A percentile compares a stretch with the other conserved stretches of the same genome.
Evolutionary conservation across 2,113 vertebrate species (phyloP).

Genomic region (Marmota monax): DNA sequence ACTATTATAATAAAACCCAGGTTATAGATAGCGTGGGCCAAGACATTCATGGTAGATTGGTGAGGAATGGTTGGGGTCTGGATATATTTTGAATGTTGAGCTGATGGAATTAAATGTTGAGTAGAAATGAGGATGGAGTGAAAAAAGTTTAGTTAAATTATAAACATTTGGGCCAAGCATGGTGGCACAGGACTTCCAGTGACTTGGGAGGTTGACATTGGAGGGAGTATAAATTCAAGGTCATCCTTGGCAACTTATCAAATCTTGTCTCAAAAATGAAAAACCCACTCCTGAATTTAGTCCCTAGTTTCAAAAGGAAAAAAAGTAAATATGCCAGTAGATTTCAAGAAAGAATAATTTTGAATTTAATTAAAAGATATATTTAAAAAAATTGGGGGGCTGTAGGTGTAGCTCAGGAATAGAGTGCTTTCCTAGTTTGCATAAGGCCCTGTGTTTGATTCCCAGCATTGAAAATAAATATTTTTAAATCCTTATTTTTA

Average conservation of each 20-base stretch:
- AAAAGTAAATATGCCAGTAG: neutral
- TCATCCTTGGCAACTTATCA: too few relatives aligned
- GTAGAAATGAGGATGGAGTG: neutral
- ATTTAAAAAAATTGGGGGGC: too few relatives aligned
- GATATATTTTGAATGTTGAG: slow-evolving; percentile 42
- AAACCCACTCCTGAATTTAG: too few relatives aligned
- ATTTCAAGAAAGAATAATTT: neutral
- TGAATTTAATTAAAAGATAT: neutral
- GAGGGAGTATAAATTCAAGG: too few relatives aligned
- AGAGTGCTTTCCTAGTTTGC: too few relatives aligned
- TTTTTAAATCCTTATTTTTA: neutral
- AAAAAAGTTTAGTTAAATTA: slow-evolving; percentile 25
- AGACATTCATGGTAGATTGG: neutral
- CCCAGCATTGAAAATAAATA: neutral
- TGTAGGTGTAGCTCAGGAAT: too few relatives aligned
- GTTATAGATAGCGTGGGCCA: neutral
- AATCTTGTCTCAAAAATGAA: too few relatives aligned
- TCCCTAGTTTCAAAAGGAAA: too few relatives aligned
- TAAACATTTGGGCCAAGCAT: neutral
- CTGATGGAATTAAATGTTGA: neutral
- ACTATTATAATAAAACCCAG: neutral
- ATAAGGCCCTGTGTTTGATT: too few relatives aligned
- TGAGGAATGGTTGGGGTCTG: slow-evolving; percentile 19
- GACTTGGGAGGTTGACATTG: too few relatives aligned
- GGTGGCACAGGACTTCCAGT: too few relatives aligned